A percentile compares a stretch with the other conserved stretches of the same genome.
Conservation (phyloP, 2,113 vertebrate genomes). For the Otocyon megalotis region DNA sequence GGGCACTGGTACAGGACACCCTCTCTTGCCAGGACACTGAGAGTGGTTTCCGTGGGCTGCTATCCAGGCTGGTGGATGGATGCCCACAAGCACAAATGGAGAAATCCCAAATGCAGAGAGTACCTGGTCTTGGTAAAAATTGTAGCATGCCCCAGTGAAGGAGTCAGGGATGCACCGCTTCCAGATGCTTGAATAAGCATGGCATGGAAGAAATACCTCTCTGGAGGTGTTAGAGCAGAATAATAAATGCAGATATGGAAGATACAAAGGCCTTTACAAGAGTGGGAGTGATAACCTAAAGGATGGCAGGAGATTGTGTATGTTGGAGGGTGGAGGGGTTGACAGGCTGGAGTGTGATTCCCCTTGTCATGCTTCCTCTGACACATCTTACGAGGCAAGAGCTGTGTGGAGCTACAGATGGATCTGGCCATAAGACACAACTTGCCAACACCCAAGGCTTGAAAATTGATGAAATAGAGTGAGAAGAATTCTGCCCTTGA, state of each 20-base stretch:
- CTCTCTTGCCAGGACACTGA: neutral
- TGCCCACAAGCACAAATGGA: fast-evolving
- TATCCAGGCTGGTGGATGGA: neutral
- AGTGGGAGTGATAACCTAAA: too few relatives aligned
- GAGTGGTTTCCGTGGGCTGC: too few relatives aligned
- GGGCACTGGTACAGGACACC: neutral
- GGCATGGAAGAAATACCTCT: neutral
- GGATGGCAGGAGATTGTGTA: neutral
- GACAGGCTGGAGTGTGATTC: neutral
- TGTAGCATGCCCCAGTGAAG: neutral
- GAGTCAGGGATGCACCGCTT: neutral
- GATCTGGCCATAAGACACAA: neutral
- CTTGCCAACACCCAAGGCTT: fast-evolving
- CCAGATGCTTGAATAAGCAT: neutral
- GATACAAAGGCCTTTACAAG: neutral
- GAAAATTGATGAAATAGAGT: neutral
- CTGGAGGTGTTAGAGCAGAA: neutral
- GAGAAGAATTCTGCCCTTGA: neutral
- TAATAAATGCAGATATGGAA: neutral
- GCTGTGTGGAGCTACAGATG: neutral
- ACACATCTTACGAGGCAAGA: neutral
- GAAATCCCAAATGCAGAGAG: neutral
- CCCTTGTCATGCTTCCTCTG: too few relatives aligned
- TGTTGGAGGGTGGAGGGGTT: neutral
- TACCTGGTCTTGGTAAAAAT: neutral